Conservation (phyloP, 2,797 vertebrate genomes). For the Erethizon dorsatum region DNA sequence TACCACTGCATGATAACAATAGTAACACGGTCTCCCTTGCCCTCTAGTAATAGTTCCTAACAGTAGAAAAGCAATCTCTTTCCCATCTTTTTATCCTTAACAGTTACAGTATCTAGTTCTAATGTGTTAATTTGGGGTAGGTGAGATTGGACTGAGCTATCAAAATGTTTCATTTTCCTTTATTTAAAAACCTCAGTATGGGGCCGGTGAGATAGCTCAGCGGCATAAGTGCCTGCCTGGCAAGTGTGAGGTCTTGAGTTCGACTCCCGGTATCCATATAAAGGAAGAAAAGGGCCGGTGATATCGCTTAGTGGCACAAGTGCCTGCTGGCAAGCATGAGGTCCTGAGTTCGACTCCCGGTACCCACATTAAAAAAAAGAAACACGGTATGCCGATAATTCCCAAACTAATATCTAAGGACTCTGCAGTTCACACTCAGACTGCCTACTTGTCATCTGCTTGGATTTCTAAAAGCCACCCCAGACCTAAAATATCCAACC, state of each 20-base stretch:
- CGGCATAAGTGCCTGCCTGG: too few relatives aligned
- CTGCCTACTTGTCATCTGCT: not conserved
- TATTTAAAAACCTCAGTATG: not conserved
- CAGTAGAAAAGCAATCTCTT: not conserved
- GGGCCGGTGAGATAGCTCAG: too few relatives aligned
- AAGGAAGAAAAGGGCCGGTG: too few relatives aligned
- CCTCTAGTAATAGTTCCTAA: not conserved
- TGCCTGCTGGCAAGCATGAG: too few relatives aligned
- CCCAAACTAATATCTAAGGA: not conserved
- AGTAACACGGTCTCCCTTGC: not conserved
- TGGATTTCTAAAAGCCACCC: constrained; percentile 2
- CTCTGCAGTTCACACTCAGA: not conserved
- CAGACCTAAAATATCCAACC: not conserved
- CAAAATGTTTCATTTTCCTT: not conserved
- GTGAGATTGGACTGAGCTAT: not conserved
- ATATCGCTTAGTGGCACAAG: too few relatives aligned
- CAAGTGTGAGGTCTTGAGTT: too few relatives aligned
- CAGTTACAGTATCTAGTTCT: not conserved
- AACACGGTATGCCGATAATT: not conserved
- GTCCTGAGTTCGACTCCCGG: too few relatives aligned
- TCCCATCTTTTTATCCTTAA: not conserved
- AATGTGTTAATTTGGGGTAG: not conserved
- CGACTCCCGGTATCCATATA: too few relatives aligned
- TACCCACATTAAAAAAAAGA: too few relatives aligned
- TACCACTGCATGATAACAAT: not conserved